Percentiles rank a stretch among this genome's conserved stretches.
Evolutionary conservation across 2,888 invertebrate genomes (phyloP).

Genomic region (Pyrrhosoma nymphula): DNA sequence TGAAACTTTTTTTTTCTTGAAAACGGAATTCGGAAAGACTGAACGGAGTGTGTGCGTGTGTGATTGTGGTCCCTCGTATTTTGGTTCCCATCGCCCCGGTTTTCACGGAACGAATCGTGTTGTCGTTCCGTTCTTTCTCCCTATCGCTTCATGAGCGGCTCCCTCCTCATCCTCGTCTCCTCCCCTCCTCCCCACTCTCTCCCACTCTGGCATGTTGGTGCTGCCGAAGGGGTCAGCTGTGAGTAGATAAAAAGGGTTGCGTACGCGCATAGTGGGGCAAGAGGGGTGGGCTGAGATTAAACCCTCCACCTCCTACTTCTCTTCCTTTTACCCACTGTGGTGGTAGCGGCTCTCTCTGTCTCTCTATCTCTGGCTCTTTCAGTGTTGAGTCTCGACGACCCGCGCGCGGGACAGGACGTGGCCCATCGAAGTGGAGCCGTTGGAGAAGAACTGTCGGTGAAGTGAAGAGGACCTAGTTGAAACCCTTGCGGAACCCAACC

Average conservation of each 20-base stretch:
- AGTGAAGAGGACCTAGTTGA: not conserved
- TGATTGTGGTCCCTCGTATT: not conserved
- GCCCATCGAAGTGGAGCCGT: not conserved
- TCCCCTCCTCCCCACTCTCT: not conserved
- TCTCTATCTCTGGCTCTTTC: not conserved
- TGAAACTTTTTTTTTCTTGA: too few relatives aligned
- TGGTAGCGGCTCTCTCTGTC: not conserved
- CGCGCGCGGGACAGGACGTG: not conserved
- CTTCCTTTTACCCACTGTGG: not conserved
- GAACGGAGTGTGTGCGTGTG: not conserved
- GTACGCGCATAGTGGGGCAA: not conserved
- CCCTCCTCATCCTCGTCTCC: too few relatives aligned
- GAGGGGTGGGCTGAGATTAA: not conserved
- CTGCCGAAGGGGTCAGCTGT: not conserved
- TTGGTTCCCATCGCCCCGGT: not conserved
- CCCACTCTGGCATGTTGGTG: not conserved
- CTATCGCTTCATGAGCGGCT: not conserved
- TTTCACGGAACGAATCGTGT: not conserved
- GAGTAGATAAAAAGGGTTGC: constrained; percentile 17
- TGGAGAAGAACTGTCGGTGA: not conserved
- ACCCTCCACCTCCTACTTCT: not conserved
- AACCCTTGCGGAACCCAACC: not conserved
- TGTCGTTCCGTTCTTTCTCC: not conserved
- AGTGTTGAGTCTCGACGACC: not conserved
- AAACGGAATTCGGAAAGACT: not conserved